phyloP scores from a whole-genome alignment of 2,113 vertebrate species.

The Ceratotherium simum region DNA sequence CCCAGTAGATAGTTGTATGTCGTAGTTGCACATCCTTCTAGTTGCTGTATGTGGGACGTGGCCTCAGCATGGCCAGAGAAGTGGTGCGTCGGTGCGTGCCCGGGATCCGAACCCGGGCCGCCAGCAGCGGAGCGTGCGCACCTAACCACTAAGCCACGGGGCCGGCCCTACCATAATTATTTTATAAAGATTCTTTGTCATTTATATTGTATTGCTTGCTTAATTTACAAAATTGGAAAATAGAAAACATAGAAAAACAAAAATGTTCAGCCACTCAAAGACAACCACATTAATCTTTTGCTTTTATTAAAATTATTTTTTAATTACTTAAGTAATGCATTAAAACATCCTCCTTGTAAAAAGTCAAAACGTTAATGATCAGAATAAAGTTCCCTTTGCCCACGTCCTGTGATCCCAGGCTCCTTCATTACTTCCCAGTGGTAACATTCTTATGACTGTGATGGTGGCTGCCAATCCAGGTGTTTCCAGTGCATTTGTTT shows the following conservation, averaged over 20 bases:
- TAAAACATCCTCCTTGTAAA: neutral
- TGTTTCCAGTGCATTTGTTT: neutral
- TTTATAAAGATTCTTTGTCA: neutral
- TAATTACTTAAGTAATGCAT: neutral
- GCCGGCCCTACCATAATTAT: neutral
- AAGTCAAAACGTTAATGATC: neutral
- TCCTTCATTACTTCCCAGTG: neutral
- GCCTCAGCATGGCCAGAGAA: too few species aligned
- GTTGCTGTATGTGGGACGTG: too few species aligned
- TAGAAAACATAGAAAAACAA: neutral
- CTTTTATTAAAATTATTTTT: neutral
- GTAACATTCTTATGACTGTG: neutral
- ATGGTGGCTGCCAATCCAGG: neutral
- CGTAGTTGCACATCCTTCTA: too few species aligned
- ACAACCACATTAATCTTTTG: neutral
- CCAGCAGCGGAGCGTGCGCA: too few species aligned
- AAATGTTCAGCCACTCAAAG: neutral
- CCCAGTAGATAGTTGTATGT: too few species aligned
- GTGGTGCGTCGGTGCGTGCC: too few species aligned
- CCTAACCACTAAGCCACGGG: too few species aligned
- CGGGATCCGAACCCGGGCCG: too few species aligned
- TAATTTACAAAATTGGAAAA: neutral
- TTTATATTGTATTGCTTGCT: conserved; percentile 6
- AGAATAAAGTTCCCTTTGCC: neutral
- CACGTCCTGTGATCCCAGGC: neutral